phyloP scores from a whole-genome alignment of 2,113 vertebrate species.

The Pygoscelis adeliae region DNA sequence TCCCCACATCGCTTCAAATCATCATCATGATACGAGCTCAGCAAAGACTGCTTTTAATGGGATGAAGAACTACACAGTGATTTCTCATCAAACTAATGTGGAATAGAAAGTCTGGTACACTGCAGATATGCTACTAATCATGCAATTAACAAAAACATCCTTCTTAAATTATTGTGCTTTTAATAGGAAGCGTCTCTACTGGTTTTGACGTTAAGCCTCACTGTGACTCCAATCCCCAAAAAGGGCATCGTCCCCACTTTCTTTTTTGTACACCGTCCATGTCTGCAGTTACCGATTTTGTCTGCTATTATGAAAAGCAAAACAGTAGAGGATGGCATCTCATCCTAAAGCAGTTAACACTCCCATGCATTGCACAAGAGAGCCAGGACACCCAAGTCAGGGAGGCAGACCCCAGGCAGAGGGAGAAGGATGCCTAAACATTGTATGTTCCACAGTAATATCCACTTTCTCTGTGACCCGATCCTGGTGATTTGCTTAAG shows the following conservation, averaged over 20 bases:
- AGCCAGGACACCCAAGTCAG: neutral
- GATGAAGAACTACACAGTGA: neutral
- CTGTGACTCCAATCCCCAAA: neutral
- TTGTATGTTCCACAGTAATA: neutral
- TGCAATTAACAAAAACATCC: neutral
- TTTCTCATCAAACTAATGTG: neutral
- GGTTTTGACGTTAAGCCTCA: neutral
- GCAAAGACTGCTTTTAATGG: neutral
- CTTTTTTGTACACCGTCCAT: neutral
- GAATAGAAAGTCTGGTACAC: neutral
- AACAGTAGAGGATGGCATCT: neutral
- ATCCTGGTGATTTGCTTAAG: neutral
- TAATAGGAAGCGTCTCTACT: neutral
- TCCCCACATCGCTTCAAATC: neutral
- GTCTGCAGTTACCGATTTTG: neutral
- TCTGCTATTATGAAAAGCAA: neutral
- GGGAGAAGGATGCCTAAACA: neutral
- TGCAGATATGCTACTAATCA: neutral
- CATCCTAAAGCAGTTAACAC: neutral
- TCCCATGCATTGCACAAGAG: neutral
- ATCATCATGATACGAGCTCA: neutral
- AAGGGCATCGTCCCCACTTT: neutral
- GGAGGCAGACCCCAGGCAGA: neutral
- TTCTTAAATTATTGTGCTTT: neutral
- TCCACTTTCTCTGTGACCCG: neutral